Conservation (phyloP, 2,888 invertebrate species). For the Leucophenga montana region DNA sequence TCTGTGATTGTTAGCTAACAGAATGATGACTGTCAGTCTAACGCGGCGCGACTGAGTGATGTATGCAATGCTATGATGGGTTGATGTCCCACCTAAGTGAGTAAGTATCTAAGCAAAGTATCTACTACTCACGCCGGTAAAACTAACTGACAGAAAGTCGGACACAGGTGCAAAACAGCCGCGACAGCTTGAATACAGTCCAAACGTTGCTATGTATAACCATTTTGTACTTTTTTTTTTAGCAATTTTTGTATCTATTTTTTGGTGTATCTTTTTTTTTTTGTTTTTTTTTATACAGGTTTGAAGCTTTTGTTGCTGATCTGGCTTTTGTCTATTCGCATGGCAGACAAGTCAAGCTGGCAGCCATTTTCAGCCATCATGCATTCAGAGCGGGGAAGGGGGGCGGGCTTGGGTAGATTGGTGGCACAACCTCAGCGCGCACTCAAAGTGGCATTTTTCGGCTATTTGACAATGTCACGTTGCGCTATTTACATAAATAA, state of each 20-base stretch:
- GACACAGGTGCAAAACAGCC: background rate
- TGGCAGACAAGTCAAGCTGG: conserved; percentile 4
- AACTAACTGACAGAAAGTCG: conserved; percentile 12
- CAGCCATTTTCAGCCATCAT: background rate
- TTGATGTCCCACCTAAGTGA: background rate
- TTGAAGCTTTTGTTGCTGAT: conserved; percentile 1
- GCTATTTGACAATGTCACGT: conserved; percentile 61
- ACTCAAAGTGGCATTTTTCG: conserved; percentile 15
- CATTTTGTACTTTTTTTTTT: background rate
- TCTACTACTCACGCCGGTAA: too few relatives aligned
- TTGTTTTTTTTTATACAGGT: background rate
- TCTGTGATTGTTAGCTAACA: conserved; percentile 13
- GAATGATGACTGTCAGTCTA: background rate
- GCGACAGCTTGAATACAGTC: background rate
- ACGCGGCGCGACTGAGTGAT: conserved; percentile 1
- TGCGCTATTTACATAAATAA: conserved; percentile 55
- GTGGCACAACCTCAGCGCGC: background rate
- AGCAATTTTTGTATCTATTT: background rate
- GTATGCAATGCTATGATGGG: background rate
- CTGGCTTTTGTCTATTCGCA: conserved; percentile 1
- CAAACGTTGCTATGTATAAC: too few relatives aligned
- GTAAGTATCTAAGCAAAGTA: background rate
- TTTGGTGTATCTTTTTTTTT: background rate
- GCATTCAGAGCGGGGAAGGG: too few relatives aligned
- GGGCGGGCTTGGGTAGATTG: too few relatives aligned